Conservation (phyloP, 2,797 vertebrate genomes). For the Aldrovandia affinis region DNA sequence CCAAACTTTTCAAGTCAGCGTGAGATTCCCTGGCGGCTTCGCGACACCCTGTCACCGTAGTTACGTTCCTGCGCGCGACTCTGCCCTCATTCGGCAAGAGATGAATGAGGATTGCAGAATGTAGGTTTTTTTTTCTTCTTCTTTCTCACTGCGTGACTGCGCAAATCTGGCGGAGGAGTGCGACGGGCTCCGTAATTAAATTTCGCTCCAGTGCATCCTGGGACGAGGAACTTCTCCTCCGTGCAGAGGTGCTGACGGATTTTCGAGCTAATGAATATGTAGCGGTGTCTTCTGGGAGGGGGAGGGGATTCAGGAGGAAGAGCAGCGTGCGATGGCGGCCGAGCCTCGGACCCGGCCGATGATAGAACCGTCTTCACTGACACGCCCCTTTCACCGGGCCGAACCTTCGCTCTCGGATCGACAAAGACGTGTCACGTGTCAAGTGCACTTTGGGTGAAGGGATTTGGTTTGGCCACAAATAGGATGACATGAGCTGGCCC, state of each 20-base stretch:
- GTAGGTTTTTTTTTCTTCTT: not conserved
- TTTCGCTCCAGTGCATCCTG: constrained; percentile 16
- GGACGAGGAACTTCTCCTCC: not conserved
- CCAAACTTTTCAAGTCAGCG: not conserved
- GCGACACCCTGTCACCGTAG: not conserved
- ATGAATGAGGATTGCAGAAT: not conserved
- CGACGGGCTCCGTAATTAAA: not conserved
- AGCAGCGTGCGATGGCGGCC: not conserved
- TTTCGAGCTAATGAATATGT: constrained; percentile 9
- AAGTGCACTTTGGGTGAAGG: not conserved
- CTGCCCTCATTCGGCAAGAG: not conserved
- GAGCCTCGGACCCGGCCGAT: not conserved
- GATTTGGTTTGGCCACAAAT: not conserved
- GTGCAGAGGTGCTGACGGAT: not conserved
- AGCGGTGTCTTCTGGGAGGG: not conserved
- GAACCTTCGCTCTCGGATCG: not conserved
- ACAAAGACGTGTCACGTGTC: not conserved
- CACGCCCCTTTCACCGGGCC: not conserved
- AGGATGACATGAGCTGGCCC: not conserved
- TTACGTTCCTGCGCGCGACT: not conserved
- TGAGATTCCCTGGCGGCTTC: not conserved
- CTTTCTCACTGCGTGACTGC: not conserved
- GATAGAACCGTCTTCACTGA: not conserved
- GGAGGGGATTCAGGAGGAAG: not conserved
- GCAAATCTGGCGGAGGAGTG: not conserved